Evolutionary conservation across 2,888 invertebrate genomes (phyloP), one percentile per base, ranked within the genome.

Genomic region (Dynastes grantii): DNA sequence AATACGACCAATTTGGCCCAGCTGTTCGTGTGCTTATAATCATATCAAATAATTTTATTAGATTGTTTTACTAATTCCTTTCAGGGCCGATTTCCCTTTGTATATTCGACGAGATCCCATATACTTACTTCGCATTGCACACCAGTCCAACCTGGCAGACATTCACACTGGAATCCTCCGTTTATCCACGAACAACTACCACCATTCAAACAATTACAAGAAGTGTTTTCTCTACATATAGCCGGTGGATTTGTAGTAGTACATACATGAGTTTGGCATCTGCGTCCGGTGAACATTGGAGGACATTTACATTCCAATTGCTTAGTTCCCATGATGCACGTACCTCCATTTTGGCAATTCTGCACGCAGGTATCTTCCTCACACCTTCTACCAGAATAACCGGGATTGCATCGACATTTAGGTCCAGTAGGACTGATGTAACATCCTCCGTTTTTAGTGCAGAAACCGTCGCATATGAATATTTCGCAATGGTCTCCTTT

Each of bases 341-440:
- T 87, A 82, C 93, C 93, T 53, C 92, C 92, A 85, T 92, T 92
- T 79, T 90, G 89, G 84, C 94, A 94, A 81, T 90, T 90, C 45
- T 90, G 89, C 16, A 89, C 87, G 85, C 94, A 94, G 5, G 89
- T 87, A 83, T 92, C 90, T 55, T 90, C 89, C 81, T 93, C 92
- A 84, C 94, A 94, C 13, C 89, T 89, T 67, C 90, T 90, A 2
- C 94, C 94, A 0, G 90, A 85, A 82, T 87, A 91, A 0, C 91
- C 91, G 1, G 87, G 84, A 65, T 80, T 76, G 53, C 83, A 83
- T 13, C 75, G 55, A 65, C 85, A 85, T 37, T 77, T 80, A 8
- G 83, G 83, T n/a, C 84, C 85, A 1, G 80, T 81, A 0, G 84
- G 78, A 27, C 82, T 84, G 63, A 83, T 78, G 29, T 81, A 78